Conservation (phyloP, 2,113 vertebrate genomes). For the Theristicus caerulescens region DNA sequence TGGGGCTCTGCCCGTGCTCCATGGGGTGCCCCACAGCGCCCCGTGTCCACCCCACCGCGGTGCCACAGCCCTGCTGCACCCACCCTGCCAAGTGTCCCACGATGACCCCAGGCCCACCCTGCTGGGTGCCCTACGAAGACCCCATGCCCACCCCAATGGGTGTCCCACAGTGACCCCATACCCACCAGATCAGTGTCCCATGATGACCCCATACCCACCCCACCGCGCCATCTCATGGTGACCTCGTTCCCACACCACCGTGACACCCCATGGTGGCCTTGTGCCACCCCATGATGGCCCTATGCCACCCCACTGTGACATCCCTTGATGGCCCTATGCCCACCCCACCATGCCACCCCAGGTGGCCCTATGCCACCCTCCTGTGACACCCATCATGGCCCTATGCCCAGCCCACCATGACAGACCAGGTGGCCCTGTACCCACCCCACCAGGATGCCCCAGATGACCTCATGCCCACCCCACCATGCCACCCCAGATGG, state of each 20-base stretch:
- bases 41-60: accelerated
- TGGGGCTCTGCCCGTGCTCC: neutral
- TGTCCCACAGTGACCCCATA: neutral
- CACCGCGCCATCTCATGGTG: neutral
- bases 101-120: neutral
- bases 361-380: neutral
- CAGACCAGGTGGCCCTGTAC: neutral
- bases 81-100: neutral
- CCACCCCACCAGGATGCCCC: neutral
- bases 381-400: too few relatives aligned
- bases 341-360: neutral
- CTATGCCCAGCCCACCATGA: too few relatives aligned
- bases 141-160: neutral
- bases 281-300: too few relatives aligned
- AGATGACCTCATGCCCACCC: too few relatives aligned
- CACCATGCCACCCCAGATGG: too few relatives aligned
- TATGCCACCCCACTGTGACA: neutral
- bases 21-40: neutral
- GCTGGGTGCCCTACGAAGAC: neutral
- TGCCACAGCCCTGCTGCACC: neutral
- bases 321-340: too few relatives aligned
- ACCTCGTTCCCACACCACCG: neutral
- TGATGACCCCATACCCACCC: too few relatives aligned
- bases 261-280: neutral
- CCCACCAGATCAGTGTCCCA: neutral